These are phyloP conservation scores for Onychorhynchus coronatus DNA, from an alignment of 2,113 vertebrate genomes.

Conservation along the genomic window DNA sequence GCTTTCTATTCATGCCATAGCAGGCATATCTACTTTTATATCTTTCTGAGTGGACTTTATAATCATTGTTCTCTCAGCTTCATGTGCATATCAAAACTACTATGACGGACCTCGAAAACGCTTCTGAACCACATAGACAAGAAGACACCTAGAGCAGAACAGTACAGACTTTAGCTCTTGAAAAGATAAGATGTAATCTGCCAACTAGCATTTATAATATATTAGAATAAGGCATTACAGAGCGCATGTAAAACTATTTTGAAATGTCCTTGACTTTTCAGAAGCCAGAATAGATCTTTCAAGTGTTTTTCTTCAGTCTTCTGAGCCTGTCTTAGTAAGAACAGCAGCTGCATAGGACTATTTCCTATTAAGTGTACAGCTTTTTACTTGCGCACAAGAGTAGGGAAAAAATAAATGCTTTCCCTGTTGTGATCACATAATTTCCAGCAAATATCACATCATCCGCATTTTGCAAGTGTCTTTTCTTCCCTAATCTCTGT, in stretches of 20 bases:
- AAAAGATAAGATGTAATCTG: neutral
- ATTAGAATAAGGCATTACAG: neutral
- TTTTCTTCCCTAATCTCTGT: neutral
- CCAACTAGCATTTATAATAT: neutral
- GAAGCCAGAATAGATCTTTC: neutral
- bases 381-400: neutral
- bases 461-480: neutral
- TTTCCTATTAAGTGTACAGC: neutral
- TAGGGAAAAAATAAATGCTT: neutral
- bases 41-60: neutral
- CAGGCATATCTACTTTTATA: neutral
- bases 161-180: neutral
- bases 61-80: neutral
- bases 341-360: neutral
- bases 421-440: neutral
- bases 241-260: neutral
- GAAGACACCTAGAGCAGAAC: neutral
- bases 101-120: neutral
- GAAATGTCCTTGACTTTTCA: neutral
- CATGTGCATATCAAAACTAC: neutral
- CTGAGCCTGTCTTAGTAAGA: neutral
- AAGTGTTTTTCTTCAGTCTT: neutral
- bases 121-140: neutral
- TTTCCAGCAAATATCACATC: neutral
- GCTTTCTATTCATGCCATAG: neutral